Conservation (phyloP, 2,113 vertebrate genomes). For the Camarhynchus parvulus region DNA sequence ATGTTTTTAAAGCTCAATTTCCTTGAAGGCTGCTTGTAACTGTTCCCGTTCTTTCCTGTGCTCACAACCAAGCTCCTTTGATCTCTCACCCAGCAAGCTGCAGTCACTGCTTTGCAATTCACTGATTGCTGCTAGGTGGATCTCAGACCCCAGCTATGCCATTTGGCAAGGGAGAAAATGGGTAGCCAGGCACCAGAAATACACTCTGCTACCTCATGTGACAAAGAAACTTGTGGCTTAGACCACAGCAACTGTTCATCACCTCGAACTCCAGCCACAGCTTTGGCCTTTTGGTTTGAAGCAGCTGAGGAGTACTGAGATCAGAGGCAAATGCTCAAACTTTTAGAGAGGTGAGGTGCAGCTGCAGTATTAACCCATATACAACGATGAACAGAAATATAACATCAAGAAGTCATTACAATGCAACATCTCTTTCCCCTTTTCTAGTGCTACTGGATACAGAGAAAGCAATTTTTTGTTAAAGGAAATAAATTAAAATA, state of each 20-base stretch:
- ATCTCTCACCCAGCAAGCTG: neutral
- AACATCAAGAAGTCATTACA: neutral
- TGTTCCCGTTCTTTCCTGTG: neutral
- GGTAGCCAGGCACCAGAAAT: neutral
- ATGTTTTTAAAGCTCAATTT: conserved; percentile 3
- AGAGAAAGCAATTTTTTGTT: neutral
- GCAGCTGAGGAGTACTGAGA: neutral
- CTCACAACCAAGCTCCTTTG: neutral
- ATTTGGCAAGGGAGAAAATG: neutral
- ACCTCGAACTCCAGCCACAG: neutral
- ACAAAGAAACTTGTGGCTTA: neutral
- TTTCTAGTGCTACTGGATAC: neutral
- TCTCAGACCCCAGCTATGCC: neutral
- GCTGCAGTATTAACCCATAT: neutral
- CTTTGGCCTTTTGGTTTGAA: neutral
- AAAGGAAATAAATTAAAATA: neutral
- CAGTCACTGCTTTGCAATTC: neutral
- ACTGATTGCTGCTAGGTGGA: neutral
- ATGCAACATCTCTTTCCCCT: neutral
- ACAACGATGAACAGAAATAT: neutral
- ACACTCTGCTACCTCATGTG: neutral
- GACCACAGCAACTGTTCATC: neutral
- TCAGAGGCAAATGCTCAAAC: neutral
- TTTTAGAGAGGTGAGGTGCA: neutral
- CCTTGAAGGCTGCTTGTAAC: neutral